Evolutionary conservation across 92 coral and sea anemone species (phyloP).

Genomic region (Siderastrea radians): DNA sequence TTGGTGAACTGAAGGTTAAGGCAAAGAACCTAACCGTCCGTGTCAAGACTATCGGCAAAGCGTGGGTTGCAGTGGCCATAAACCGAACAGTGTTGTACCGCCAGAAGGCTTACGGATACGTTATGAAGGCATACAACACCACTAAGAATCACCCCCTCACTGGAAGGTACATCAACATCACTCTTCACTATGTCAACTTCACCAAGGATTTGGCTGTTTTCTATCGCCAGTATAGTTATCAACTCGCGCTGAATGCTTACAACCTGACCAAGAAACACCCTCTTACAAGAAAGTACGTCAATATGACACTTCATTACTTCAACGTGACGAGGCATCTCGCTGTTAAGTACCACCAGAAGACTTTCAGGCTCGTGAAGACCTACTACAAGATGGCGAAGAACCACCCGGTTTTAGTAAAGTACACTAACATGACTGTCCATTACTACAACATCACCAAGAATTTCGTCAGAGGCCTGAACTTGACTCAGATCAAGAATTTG

Average conservation of each 20-base stretch:
- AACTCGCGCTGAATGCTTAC: conserved; percentile 54
- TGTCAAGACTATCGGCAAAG: conserved; percentile 27
- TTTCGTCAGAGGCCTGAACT: conserved; percentile 42
- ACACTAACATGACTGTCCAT: conserved; percentile 51
- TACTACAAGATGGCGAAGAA: conserved; percentile 48
- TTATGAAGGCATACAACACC: conserved; percentile 60
- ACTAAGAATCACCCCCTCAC: conserved; percentile 54
- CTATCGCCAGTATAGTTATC: conserved; percentile 48
- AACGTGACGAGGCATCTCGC: conserved; percentile 74
- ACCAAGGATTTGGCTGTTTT: conserved; percentile 68
- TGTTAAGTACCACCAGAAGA: conserved; percentile 25
- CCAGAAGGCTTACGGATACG: conserved; percentile 37
- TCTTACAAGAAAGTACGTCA: conserved; percentile 40
- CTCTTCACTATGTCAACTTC: conserved; percentile 70
- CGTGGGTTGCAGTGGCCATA: conserved; percentile 26
- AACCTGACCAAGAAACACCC: conserved; percentile 72
- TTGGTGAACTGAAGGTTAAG: conserved; percentile 50
- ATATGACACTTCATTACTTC: conserved; percentile 68
- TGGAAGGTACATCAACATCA: conserved; percentile 60
- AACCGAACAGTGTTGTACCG: conserved; percentile 22
- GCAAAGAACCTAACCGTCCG: conserved; percentile 39
- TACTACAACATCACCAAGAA: conserved; percentile 62
- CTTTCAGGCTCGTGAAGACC: conserved; percentile 43
- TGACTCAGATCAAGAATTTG: neutral
- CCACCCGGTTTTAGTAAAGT: conserved; percentile 51